Evolutionary conservation across 2,888 invertebrate genomes (phyloP).

Genomic region (Caenorhabditis macrosperma): DNA sequence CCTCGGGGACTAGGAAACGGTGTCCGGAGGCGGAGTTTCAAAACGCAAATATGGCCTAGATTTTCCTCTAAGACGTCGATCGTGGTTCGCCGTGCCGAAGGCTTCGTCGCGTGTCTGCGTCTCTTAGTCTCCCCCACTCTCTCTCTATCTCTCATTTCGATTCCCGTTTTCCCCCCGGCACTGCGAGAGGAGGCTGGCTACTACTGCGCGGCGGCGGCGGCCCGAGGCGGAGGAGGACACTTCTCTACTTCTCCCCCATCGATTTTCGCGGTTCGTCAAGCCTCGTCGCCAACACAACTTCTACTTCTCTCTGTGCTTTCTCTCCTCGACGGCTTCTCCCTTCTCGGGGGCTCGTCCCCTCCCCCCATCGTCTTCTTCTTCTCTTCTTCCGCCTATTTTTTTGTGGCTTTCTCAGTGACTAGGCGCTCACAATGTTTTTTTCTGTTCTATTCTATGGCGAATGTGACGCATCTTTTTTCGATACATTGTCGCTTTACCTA

Average conservation of each 20-base stretch:
- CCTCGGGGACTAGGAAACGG: too few species aligned
- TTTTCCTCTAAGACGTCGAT: too few species aligned
- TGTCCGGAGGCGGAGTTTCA: too few species aligned
- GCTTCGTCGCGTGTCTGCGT: slow-evolving; percentile 28
- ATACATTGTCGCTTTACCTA: too few species aligned
- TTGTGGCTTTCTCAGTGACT: background rate
- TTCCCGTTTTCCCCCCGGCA: slow-evolving; percentile 37
- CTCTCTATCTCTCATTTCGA: background rate
- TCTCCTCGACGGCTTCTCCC: slow-evolving; percentile 29
- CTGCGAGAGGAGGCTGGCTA: slow-evolving; percentile 33
- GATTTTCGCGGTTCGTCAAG: slow-evolving; percentile 50
- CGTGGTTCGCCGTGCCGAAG: too few species aligned
- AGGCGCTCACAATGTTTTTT: slow-evolving; percentile 9
- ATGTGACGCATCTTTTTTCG: too few species aligned
- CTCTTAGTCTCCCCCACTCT: slow-evolving; percentile 14
- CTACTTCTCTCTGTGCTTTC: slow-evolving; percentile 15
- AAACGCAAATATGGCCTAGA: too few species aligned
- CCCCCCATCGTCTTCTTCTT: slow-evolving; percentile 12
- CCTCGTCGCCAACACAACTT: slow-evolving; percentile 51
- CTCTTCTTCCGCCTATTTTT: background rate
- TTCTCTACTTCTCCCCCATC: slow-evolving; percentile 47
- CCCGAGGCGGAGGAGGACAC: slow-evolving; percentile 34
- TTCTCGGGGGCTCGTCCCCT: background rate
- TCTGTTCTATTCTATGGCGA: background rate
- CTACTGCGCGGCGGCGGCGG: slow-evolving; percentile 58